A percentile compares a stretch with the other conserved stretches of the same genome.
These are phyloP conservation scores for Neopelma chrysocephalum DNA, from an alignment of 2,797 vertebrate genomes.

Conservation along the genomic window DNA sequence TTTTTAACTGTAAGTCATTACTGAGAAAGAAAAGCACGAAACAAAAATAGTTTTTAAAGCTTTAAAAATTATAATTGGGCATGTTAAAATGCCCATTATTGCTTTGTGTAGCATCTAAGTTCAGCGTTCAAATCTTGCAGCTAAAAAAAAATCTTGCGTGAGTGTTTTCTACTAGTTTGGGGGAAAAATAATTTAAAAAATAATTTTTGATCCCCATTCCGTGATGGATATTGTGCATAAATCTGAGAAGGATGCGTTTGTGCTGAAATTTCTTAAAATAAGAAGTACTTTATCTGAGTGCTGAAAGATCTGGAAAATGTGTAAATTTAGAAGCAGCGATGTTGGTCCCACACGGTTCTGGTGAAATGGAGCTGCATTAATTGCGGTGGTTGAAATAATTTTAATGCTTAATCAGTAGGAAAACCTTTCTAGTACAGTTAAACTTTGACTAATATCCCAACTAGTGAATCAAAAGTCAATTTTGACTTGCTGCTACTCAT, in stretches of 20 bases:
- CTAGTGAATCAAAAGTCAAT: neutral
- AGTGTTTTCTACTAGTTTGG: neutral
- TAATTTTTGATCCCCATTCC: neutral
- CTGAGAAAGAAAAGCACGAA: neutral
- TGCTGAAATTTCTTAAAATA: neutral
- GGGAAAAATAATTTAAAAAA: neutral
- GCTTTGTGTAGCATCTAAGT: neutral
- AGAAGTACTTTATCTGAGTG: neutral
- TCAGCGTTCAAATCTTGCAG: neutral
- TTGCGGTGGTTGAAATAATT: neutral
- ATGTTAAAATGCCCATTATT: neutral
- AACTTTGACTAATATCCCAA: neutral
- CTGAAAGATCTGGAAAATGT: neutral
- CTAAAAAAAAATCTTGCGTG: neutral
- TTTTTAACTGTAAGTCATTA: neutral
- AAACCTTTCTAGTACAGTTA: constrained; percentile 47
- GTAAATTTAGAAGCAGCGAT: neutral
- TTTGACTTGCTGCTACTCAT: constrained; percentile 2
- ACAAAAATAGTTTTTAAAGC: neutral
- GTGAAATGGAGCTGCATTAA: neutral
- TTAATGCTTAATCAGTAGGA: constrained; percentile 32
- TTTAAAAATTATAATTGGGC: neutral
- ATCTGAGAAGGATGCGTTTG: neutral
- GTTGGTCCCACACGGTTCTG: neutral
- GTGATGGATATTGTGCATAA: neutral